phyloP scores from a whole-genome alignment of 2,888 invertebrate species.

The Autographa pulchrina region DNA sequence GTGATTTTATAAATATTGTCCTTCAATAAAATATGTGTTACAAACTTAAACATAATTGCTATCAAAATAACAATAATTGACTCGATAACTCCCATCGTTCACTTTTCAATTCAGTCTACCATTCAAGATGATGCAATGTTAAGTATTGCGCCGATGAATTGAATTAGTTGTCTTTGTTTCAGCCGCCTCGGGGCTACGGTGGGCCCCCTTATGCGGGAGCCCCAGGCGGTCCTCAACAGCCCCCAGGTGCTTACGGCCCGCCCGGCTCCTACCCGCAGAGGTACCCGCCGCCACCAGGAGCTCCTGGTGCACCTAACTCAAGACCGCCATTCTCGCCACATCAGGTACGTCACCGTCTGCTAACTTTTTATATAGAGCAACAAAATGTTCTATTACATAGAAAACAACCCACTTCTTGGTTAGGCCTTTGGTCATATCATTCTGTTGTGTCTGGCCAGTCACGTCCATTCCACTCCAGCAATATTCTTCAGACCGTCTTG shows the following conservation, averaged over 20 bases:
- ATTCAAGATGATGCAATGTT: background rate
- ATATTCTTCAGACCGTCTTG: too few relatives aligned
- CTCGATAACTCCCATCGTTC: too few relatives aligned
- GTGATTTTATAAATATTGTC: too few relatives aligned
- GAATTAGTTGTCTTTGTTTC: slow-evolving; percentile 56
- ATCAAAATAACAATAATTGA: too few relatives aligned
- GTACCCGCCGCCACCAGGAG: slow-evolving; percentile 85
- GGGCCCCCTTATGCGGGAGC: slow-evolving; percentile 88
- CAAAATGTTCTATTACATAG: background rate
- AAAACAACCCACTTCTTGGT: too few relatives aligned
- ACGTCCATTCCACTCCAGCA: too few relatives aligned
- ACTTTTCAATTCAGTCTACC: too few relatives aligned
- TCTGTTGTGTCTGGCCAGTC: too few relatives aligned
- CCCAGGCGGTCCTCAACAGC: slow-evolving; percentile 85
- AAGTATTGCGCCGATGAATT: background rate
- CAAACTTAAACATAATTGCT: too few relatives aligned
- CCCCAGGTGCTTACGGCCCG: slow-evolving; percentile 86
- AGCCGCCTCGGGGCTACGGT: slow-evolving; percentile 85
- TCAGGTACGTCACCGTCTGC: slow-evolving; percentile 73
- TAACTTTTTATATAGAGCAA: background rate
- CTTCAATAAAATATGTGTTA: too few relatives aligned
- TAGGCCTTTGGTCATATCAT: too few relatives aligned
- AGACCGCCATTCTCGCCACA: slow-evolving; percentile 87
- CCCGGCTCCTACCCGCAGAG: slow-evolving; percentile 90
- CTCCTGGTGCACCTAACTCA: slow-evolving; percentile 83